Evolutionary conservation across 1,140 invertebrate genomes (phyloP).

Genomic region (Scaptomyza graminum): DNA sequence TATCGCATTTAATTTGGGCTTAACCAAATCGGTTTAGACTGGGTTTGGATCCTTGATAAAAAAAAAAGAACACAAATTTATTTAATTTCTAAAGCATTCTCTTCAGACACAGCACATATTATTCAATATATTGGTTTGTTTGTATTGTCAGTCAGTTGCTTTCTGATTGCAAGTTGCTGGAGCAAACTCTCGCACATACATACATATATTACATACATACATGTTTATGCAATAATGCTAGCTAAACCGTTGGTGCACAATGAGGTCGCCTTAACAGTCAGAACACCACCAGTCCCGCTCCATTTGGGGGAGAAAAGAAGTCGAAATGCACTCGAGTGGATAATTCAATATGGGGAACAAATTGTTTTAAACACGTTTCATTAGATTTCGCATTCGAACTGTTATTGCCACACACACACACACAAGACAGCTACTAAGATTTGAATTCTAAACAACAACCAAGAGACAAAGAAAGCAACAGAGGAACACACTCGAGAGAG

Average conservation of each 20-base stretch:
- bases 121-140: too few relatives aligned
- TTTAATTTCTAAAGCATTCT: not conserved
- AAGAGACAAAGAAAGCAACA: slow-evolving; percentile 2
- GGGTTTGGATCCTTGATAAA: too few relatives aligned
- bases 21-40: too few relatives aligned
- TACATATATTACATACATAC: not conserved
- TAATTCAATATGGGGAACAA: slow-evolving; percentile 81
- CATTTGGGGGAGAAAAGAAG: slow-evolving; percentile 38
- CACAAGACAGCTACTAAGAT: slow-evolving; percentile 30
- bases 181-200: not conserved
- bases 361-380: slow-evolving; percentile 81
- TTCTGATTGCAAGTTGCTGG: not conserved
- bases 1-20: too few relatives aligned
- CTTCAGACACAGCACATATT: not conserved
- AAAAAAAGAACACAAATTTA: too few relatives aligned
- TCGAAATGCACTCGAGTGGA: slow-evolving; percentile 67
- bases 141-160: not conserved
- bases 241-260: not conserved
- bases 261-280: not conserved
- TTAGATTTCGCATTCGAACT: slow-evolving; percentile 65
- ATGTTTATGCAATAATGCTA: slow-evolving; percentile 19
- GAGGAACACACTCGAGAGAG: not conserved
- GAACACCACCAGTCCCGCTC: not conserved
- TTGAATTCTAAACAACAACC: slow-evolving; percentile 53
- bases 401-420: slow-evolving; percentile 42